These are phyloP conservation scores for Parascotia fuliginaria DNA, from an alignment of 2,888 invertebrate genomes.

Conservation along the genomic window DNA sequence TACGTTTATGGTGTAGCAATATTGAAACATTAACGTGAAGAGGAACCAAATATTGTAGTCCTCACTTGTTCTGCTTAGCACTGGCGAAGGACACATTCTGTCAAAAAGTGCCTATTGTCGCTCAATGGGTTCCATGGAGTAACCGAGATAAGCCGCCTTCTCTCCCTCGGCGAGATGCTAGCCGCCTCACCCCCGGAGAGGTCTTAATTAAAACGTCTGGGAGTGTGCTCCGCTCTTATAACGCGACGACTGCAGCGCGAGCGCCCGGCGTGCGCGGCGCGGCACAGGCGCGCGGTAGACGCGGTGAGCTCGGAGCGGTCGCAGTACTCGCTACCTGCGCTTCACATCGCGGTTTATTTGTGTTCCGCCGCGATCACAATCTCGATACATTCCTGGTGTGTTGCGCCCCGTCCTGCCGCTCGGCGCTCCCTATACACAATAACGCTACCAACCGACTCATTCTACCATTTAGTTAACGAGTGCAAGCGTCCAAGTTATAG, in stretches of 20 bases:
- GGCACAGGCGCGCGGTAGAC: background rate
- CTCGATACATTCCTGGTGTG: constrained; percentile 47
- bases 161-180: constrained; percentile 19
- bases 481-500: too few species aligned
- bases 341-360: constrained; percentile 38
- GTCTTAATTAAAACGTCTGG: constrained; percentile 63
- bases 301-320: background rate
- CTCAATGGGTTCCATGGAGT: constrained; percentile 48
- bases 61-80: too few species aligned
- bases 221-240: constrained; percentile 28
- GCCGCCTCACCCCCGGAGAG: constrained; percentile 28
- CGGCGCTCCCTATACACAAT: background rate
- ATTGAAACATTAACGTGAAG: too few species aligned
- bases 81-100: background rate
- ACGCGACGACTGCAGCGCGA: background rate
- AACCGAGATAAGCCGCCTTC: constrained; percentile 51
- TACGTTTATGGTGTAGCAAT: too few species aligned
- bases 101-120: constrained; percentile 25
- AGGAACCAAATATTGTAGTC: too few species aligned
- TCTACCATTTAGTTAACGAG: background rate
- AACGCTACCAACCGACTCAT: background rate
- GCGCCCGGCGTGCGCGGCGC: background rate
- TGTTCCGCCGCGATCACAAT: constrained; percentile 28
- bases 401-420: constrained; percentile 1
- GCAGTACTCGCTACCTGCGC: constrained; percentile 13